Conservation (phyloP, 2,113 vertebrate species). For the Bubalus kerabau region DNA sequence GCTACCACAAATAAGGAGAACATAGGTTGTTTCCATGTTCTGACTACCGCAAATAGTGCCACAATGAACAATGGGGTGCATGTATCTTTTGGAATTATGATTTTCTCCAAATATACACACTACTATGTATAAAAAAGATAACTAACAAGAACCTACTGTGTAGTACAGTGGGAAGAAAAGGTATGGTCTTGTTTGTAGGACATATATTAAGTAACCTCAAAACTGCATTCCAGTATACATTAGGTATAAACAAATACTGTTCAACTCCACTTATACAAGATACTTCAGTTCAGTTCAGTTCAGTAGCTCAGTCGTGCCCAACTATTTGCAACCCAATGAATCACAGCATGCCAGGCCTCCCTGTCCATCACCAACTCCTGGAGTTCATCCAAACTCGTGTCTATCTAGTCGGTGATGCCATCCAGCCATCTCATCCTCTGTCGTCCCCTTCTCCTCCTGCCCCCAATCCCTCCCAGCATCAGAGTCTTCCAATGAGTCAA, state of each 20-base stretch:
- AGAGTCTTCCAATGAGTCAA: too few species aligned
- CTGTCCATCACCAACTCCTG: too few species aligned
- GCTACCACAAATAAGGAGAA: not conserved
- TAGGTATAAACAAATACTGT: not conserved
- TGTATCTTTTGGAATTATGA: not conserved
- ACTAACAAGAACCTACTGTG: not conserved
- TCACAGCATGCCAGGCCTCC: too few species aligned
- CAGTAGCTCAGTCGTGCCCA: too few species aligned
- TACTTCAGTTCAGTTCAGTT: too few species aligned
- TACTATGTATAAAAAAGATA: not conserved
- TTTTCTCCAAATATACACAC: not conserved
- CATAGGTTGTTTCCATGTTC: not conserved
- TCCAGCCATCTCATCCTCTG: too few species aligned
- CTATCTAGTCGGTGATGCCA: too few species aligned
- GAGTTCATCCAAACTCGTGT: too few species aligned
- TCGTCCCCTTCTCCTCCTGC: too few species aligned
- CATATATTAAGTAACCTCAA: not conserved
- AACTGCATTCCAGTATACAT: not conserved
- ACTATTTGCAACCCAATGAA: too few species aligned
- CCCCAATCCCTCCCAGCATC: too few species aligned
- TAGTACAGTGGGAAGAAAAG: not conserved
- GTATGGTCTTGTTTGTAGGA: not conserved
- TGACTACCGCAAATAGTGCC: not conserved
- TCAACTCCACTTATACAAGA: not conserved
- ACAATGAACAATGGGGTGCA: not conserved